Percentiles rank a stretch among this genome's conserved stretches.
Conservation (phyloP, 2,888 invertebrate genomes). For the Fragum whitleyi region DNA sequence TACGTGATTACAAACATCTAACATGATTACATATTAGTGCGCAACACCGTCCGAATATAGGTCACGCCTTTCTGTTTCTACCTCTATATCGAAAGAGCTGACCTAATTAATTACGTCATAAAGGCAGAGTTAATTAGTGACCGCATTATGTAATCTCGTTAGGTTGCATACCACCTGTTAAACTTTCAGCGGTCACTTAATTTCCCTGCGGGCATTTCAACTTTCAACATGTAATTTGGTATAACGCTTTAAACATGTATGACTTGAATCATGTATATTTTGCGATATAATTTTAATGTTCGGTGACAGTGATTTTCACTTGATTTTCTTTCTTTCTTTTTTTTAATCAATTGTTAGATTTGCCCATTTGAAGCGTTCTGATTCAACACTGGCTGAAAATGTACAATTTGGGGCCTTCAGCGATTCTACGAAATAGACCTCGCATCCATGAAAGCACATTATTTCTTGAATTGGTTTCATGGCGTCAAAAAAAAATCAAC, state of each 20-base stretch:
- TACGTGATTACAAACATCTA: not conserved
- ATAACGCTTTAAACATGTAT: not conserved
- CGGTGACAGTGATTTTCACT: too few relatives aligned
- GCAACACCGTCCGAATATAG: slow-evolving; percentile 7
- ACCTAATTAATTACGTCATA: slow-evolving; percentile 29
- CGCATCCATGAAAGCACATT: too few relatives aligned
- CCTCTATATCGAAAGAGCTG: not conserved
- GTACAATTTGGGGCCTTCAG: too few relatives aligned
- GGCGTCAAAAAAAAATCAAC: too few relatives aligned
- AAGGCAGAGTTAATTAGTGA: slow-evolving; percentile 8
- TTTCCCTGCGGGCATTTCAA: not conserved
- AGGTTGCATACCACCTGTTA: slow-evolving; percentile 17
- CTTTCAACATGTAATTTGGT: not conserved
- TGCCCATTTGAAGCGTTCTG: too few relatives aligned
- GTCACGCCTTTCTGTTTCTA: slow-evolving; percentile 14
- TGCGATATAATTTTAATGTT: too few relatives aligned
- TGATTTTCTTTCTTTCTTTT: too few relatives aligned
- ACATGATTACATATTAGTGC: not conserved
- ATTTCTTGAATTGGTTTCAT: too few relatives aligned
- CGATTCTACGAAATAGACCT: too few relatives aligned
- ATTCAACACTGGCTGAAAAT: too few relatives aligned
- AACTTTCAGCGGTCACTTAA: not conserved
- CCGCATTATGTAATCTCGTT: not conserved
- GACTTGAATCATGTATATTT: too few relatives aligned
- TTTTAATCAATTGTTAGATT: too few relatives aligned